phyloP scores from a whole-genome alignment of 2,888 invertebrate species.

The Torymus texanus region DNA sequence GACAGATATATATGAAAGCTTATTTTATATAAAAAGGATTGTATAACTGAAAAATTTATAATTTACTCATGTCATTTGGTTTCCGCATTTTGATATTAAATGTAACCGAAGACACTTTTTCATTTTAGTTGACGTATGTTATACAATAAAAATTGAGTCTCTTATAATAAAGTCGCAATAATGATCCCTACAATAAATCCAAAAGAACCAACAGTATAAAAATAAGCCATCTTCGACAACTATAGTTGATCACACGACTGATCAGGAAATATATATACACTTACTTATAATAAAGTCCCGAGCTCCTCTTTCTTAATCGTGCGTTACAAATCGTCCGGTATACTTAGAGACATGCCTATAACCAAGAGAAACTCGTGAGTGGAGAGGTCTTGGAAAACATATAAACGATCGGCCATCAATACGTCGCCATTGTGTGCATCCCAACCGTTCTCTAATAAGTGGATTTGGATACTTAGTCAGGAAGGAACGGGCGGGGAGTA shows the following conservation, averaged over 20 bases:
- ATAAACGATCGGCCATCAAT: slow-evolving; percentile 24
- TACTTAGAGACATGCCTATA: neutral
- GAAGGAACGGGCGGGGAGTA: neutral
- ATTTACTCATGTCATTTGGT: neutral
- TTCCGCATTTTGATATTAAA: slow-evolving; percentile 5
- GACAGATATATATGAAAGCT: neutral
- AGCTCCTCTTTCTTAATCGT: slow-evolving; percentile 17
- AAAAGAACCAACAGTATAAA: slow-evolving; percentile 15
- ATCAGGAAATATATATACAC: slow-evolving; percentile 16
- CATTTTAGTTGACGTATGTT: neutral
- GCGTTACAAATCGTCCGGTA: slow-evolving; percentile 28
- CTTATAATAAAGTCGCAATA: neutral
- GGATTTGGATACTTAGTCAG: slow-evolving; percentile 43
- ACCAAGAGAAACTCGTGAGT: neutral
- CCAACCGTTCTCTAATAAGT: slow-evolving; percentile 15
- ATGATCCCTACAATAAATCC: slow-evolving; percentile 8
- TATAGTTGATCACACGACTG: neutral
- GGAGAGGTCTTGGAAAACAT: slow-evolving; percentile 18
- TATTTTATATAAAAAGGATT: too few species aligned
- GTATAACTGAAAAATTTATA: too few species aligned
- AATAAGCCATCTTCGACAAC: neutral
- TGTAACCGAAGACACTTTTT: neutral
- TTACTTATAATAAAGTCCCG: neutral
- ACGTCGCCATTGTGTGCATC: too few species aligned
- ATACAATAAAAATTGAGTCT: neutral